phyloP scores from a whole-genome alignment of 2,113 vertebrate species.

The Lagopus leucura region DNA sequence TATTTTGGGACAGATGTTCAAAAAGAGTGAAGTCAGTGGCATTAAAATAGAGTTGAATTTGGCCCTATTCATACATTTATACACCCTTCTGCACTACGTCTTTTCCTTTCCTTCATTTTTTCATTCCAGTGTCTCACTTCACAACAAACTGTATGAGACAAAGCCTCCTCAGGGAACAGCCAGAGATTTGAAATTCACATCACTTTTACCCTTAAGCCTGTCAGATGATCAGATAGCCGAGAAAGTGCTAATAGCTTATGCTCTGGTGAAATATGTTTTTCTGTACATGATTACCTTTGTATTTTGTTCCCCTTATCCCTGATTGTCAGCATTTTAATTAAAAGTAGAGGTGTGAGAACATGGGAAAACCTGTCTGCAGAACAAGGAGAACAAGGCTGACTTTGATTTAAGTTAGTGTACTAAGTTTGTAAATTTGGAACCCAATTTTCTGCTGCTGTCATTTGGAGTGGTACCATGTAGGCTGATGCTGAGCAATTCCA shows the following conservation, averaged over 20 bases:
- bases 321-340: slow-evolving; percentile 82
- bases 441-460: slow-evolving; percentile 51
- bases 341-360: slow-evolving; percentile 77
- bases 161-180: slow-evolving; percentile 49
- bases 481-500: neutral
- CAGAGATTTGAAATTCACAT: slow-evolving; percentile 76
- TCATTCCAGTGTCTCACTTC: slow-evolving; percentile 48
- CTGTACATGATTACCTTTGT: slow-evolving; percentile 78
- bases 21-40: neutral
- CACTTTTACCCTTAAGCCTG: slow-evolving; percentile 72
- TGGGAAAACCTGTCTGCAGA: slow-evolving; percentile 65
- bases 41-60: neutral
- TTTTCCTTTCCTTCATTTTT: slow-evolving; percentile 28
- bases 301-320: slow-evolving; percentile 75
- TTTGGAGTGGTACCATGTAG: neutral
- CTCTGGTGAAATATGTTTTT: slow-evolving; percentile 79
- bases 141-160: slow-evolving; percentile 51
- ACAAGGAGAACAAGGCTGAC: slow-evolving; percentile 48
- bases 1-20: slow-evolving; percentile 19
- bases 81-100: neutral
- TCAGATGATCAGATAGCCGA: slow-evolving; percentile 78
- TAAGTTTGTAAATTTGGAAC: slow-evolving; percentile 55
- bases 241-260: slow-evolving; percentile 77
- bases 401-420: slow-evolving; percentile 66
- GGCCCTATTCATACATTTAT: neutral